These are phyloP conservation scores for Phyllotreta cruciferae DNA, from an alignment of 2,888 invertebrate species.

Conservation along the genomic window DNA sequence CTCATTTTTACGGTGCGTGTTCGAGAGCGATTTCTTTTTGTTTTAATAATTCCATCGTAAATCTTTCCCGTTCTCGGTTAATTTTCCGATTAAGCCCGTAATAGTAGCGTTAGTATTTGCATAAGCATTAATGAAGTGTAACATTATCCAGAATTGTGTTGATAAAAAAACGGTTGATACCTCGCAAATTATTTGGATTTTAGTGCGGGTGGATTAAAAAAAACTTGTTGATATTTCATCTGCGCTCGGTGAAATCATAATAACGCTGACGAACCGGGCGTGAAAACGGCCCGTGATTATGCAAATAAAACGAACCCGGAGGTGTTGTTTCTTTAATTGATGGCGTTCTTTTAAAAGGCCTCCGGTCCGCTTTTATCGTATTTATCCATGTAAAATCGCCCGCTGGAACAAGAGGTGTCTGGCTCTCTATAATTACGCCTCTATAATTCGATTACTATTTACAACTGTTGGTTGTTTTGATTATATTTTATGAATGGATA, in stretches of 20 bases:
- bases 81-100: conserved; percentile 16
- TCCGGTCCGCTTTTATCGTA: conserved; percentile 10
- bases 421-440: conserved; percentile 14
- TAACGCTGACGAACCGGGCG: conserved; percentile 7
- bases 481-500: conserved; percentile 9
- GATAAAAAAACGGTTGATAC: background rate
- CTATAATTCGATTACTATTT: conserved; percentile 26
- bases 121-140: conserved; percentile 24
- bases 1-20: conserved; percentile 3
- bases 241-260: conserved; percentile 1
- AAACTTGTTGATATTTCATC: background rate
- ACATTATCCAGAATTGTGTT: conserved; percentile 23
- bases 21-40: conserved; percentile 4
- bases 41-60: conserved; percentile 15
- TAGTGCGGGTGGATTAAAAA: too few species aligned
- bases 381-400: conserved; percentile 17
- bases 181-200: too few species aligned
- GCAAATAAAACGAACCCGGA: conserved; percentile 18
- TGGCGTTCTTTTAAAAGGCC: conserved; percentile 11
- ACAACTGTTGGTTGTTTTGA: conserved; percentile 16
- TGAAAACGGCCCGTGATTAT: conserved; percentile 18
- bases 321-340: conserved; percentile 21
- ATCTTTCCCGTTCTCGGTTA: conserved; percentile 1
- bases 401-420: conserved; percentile 9
- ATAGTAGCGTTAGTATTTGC: conserved; percentile 20